phyloP scores from a whole-genome alignment of 1,140 invertebrate genomes.

The Dendroctonus valens region DNA sequence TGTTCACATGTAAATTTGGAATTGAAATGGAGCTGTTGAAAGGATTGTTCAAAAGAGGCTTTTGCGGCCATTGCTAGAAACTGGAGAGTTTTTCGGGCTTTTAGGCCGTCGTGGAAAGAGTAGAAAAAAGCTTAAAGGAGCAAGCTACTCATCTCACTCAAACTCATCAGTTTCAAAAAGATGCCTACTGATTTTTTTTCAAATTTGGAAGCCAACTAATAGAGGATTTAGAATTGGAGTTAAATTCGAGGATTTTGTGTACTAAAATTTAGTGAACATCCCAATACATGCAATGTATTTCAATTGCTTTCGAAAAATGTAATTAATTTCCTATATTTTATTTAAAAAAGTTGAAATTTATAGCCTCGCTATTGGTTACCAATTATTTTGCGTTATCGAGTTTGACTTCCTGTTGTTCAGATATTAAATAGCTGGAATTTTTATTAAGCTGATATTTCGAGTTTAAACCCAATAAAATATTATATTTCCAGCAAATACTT shows the following conservation, averaged over 20 bases:
- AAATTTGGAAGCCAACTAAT: not conserved
- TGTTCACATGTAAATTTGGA: not conserved
- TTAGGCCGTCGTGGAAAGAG: too few species aligned
- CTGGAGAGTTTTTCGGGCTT: too few species aligned
- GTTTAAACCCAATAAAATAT: not conserved
- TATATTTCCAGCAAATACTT: conserved; percentile 2
- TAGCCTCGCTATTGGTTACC: not conserved
- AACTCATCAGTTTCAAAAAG: not conserved
- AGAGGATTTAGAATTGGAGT: too few species aligned
- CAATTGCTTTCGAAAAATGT: not conserved
- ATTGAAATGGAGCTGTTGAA: not conserved
- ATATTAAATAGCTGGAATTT: conserved; percentile 5
- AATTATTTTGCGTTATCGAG: conserved; percentile 2
- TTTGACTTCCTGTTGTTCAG: conserved; percentile 1
- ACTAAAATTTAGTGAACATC: not conserved
- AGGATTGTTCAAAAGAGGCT: too few species aligned
- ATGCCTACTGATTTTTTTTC: not conserved
- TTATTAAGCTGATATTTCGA: conserved; percentile 5
- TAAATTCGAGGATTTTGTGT: too few species aligned
- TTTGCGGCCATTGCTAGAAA: not conserved
- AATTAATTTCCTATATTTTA: conserved; percentile 6
- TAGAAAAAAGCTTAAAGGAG: too few species aligned
- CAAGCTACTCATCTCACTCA: too few species aligned
- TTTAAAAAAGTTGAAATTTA: conserved; percentile 1
- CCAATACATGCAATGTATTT: not conserved